phyloP scores from a whole-genome alignment of 2,797 vertebrate species.

The Lacerta viridis region DNA sequence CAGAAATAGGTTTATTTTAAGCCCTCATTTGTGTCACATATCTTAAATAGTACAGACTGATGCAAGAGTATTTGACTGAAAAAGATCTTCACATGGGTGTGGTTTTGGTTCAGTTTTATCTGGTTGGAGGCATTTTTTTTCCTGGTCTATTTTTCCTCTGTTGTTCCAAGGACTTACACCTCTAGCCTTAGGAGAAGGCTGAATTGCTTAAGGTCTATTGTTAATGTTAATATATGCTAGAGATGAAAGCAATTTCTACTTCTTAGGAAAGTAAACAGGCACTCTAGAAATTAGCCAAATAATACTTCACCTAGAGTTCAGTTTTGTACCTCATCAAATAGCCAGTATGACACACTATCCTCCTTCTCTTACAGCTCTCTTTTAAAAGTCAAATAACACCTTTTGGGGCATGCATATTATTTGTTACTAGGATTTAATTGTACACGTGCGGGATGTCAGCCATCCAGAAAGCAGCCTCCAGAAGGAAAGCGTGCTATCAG shows the following conservation, averaged over 20 bases:
- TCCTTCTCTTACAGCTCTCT: neutral
- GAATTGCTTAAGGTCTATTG: constrained; percentile 40
- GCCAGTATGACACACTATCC: neutral
- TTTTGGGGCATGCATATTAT: neutral
- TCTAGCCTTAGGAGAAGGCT: constrained; percentile 10
- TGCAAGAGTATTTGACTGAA: neutral
- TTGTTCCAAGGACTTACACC: constrained; percentile 14
- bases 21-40: neutral
- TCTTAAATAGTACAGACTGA: neutral
- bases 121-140: neutral
- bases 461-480: constrained; percentile 91
- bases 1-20: neutral
- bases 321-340: constrained; percentile 21
- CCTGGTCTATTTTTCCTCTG: neutral
- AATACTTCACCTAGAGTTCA: neutral
- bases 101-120: neutral
- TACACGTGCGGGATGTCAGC: constrained; percentile 94
- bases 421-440: constrained; percentile 86
- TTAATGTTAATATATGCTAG: constrained; percentile 13
- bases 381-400: constrained; percentile 8
- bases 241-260: neutral
- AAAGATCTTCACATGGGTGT: neutral
- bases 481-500: constrained; percentile 88
- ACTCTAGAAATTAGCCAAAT: constrained; percentile 1
- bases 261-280: neutral